Conservation (phyloP, 2,797 vertebrate genomes). For the Notoglanidium macrostoma region DNA sequence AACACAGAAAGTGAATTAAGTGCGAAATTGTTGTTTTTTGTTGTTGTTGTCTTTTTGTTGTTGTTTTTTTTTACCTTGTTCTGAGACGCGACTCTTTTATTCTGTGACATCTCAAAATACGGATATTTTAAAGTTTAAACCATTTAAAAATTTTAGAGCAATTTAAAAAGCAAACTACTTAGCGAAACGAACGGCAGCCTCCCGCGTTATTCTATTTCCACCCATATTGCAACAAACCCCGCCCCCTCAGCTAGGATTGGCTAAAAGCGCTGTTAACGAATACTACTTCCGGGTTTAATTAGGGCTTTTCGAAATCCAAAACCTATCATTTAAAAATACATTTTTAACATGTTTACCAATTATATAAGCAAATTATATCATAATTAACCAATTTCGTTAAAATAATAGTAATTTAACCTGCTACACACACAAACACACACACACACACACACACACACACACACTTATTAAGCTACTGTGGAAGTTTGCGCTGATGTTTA, state of each 20-base stretch:
- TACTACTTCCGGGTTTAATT: not conserved
- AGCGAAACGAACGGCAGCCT: not conserved
- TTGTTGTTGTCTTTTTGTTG: too few relatives aligned
- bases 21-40: not conserved
- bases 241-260: not conserved
- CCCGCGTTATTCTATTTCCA: not conserved
- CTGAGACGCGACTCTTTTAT: constrained; percentile 51
- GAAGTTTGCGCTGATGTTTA: not conserved
- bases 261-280: not conserved
- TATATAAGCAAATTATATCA: not conserved
- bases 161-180: not conserved
- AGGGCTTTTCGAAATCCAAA: not conserved
- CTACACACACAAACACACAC: too few relatives aligned
- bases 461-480: not conserved
- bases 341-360: not conserved
- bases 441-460: not conserved
- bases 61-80: constrained; percentile 53
- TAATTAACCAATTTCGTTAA: not conserved
- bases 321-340: not conserved
- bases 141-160: not conserved
- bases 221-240: not conserved
- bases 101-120: constrained; percentile 53
- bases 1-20: too few relatives aligned
- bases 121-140: not conserved
- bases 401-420: not conserved